Percentiles rank a stretch among this genome's conserved stretches.
phyloP scores from a whole-genome alignment of 1,140 invertebrate species.

The Leptoteleia sp. region DNA sequence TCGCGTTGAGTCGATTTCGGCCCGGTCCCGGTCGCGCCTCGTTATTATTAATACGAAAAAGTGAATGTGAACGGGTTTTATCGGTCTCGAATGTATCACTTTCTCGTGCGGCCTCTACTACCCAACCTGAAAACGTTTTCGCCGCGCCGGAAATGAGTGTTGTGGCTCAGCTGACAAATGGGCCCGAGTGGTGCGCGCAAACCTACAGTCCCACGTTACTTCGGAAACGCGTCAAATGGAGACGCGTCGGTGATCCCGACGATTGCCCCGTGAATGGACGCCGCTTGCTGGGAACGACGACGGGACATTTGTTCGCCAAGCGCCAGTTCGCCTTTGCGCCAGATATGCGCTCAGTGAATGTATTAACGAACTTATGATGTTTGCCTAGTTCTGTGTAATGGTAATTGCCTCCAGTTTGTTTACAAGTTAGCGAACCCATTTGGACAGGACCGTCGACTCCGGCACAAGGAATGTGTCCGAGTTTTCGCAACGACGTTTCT shows the following conservation, averaged over 20 bases:
- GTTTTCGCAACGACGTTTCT: background rate
- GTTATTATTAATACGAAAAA: constrained; percentile 52
- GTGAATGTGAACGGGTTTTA: constrained; percentile 66
- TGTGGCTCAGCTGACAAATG: constrained; percentile 52
- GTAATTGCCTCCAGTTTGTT: constrained; percentile 24
- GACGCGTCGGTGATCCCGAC: constrained; percentile 11
- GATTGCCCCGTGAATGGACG: constrained; percentile 21
- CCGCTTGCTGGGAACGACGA: constrained; percentile 9
- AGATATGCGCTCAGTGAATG: constrained; percentile 13
- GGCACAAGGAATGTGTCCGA: background rate
- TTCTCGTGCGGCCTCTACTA: constrained; percentile 64
- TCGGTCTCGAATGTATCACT: constrained; percentile 64
- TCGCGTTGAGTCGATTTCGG: constrained; percentile 1
- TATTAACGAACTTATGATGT: constrained; percentile 37
- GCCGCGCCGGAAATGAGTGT: constrained; percentile 61
- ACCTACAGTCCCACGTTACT: constrained; percentile 38
- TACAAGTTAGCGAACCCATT: background rate
- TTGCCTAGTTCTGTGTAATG: constrained; percentile 27
- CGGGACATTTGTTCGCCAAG: constrained; percentile 2
- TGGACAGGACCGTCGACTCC: background rate
- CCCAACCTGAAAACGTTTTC: constrained; percentile 63
- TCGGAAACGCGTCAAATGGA: constrained; percentile 42
- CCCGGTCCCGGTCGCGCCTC: background rate
- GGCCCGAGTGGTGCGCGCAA: no score
- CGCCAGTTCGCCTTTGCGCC: background rate